Base-by-base conservation (phyloP, 2,888 invertebrate species). In the Cryptocephalus moraei region DNA sequence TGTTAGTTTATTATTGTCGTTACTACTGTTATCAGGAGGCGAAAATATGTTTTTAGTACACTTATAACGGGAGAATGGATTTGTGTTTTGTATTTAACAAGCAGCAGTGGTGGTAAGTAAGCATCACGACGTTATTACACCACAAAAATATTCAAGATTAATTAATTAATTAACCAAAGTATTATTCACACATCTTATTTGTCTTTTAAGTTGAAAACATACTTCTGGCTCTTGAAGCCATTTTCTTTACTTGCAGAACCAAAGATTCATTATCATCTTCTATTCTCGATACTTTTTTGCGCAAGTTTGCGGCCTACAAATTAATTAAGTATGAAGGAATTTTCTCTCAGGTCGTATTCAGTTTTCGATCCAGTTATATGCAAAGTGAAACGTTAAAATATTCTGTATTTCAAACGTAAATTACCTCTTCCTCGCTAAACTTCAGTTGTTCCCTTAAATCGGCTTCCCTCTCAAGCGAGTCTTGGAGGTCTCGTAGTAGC, bases 201-300 rank as follows among this genome's bases (percentile, higher is more conserved):
- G 3, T 38, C 38, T 22, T 13, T 9, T 31, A n/a, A n/a, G n/a
- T 22, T 22, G 22, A 22, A 32, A 39, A 80, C 82, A 74, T 84
- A 85, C 84, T 82, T 81, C 81, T 80, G 75, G 85, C 82, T 75
- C 85, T 83, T 72, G 84, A 82, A 76, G 91, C 90, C 85, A 94
- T 86, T 83, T 93, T 93, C 81, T 92, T 90, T 75, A 95, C 81
- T 80, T 94, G 94, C 77, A 90, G 81, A 73, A 90, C 84, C 73
- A 94, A 79, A 61, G 90, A 90, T 73, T 96, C 95, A 78, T 95
- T 95, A 79, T 96, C 95, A 72, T 93, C 92, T 75, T 96, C 95
- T 70, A 94, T 82, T 65, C 93, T 84, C 67, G 87, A 82, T 67
- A 91, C 81, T 76, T 90, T 91, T 78, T 87, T 89, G 73, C 91